Evolutionary conservation across 2,797 vertebrate species (phyloP).

Genomic region (Argyrosomus regius): DNA sequence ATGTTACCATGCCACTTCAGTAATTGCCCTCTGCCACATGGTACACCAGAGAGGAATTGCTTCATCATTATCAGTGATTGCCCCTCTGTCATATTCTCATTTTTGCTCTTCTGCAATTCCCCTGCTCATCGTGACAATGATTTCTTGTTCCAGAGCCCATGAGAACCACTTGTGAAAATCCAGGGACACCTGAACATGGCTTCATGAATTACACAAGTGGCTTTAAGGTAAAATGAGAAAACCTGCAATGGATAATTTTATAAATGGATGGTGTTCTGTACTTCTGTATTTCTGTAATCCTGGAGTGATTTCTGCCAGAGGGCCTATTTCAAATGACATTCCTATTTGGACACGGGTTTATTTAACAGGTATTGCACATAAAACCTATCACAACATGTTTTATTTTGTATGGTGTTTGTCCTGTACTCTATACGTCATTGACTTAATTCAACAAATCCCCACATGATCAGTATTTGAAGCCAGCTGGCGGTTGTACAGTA

Average conservation of each 20-base stretch:
- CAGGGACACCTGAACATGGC: conserved; percentile 92
- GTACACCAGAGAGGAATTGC: conserved; percentile 51
- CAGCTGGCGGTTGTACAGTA: not conserved
- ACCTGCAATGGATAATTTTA: conserved; percentile 11
- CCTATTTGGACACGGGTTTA: not conserved
- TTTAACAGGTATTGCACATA: conserved; percentile 6
- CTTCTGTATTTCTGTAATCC: not conserved
- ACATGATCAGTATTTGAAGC: conserved; percentile 11
- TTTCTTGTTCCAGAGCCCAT: conserved; percentile 88
- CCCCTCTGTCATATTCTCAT: conserved; percentile 41
- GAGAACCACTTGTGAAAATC: conserved; percentile 94
- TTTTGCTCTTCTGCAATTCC: conserved; percentile 44
- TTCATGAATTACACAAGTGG: conserved; percentile 96
- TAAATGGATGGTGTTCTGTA: not conserved
- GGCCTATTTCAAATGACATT: not conserved
- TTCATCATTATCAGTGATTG: conserved; percentile 58
- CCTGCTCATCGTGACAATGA: conserved; percentile 49
- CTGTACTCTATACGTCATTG: not conserved
- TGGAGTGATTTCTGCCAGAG: not conserved
- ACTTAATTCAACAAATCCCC: not conserved
- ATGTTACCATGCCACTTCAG: conserved; percentile 35
- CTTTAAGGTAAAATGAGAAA: conserved; percentile 89
- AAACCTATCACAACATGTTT: not conserved
- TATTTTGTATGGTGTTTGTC: not conserved
- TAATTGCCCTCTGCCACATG: conserved; percentile 49